These are phyloP conservation scores for Gobius niger DNA, from an alignment of 2,113 vertebrate genomes.

Conservation along the genomic window DNA sequence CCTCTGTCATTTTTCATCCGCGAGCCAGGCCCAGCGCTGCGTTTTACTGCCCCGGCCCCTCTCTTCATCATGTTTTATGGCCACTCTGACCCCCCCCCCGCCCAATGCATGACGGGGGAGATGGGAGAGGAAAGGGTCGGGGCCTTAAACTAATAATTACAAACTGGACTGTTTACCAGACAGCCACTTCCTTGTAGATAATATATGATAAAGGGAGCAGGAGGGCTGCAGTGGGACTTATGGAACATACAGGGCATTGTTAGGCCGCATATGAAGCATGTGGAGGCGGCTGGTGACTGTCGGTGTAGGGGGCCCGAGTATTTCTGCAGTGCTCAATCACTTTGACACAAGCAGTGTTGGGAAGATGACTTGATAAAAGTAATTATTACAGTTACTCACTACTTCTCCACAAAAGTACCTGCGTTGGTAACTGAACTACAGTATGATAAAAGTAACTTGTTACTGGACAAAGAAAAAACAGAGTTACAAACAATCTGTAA, in stretches of 20 bases:
- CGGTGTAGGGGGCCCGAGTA: too few species aligned
- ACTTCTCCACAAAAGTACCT: too few species aligned
- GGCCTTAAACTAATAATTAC: conserved; percentile 66
- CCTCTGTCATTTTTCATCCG: conserved; percentile 71
- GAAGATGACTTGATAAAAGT: too few species aligned
- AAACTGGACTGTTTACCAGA: conserved; percentile 53
- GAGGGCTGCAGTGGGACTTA: conserved; percentile 6
- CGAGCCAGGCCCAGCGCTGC: conserved; percentile 42
- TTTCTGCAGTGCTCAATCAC: too few species aligned
- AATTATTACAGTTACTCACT: too few species aligned
- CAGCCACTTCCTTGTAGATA: conserved; percentile 43
- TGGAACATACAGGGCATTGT: background rate
- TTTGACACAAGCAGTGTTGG: too few species aligned
- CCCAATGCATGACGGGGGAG: conserved; percentile 32
- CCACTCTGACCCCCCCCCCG: conserved; percentile 53
- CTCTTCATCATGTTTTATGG: conserved; percentile 76
- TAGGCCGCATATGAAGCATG: too few species aligned
- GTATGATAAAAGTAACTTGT: too few species aligned
- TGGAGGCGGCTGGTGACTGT: too few species aligned
- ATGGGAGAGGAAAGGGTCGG: conserved; percentile 52
- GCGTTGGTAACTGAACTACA: too few species aligned
- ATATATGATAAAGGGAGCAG: conserved; percentile 23
- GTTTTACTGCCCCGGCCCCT: conserved; percentile 60
- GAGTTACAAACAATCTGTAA: too few species aligned
- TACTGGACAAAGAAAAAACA: too few species aligned